These are phyloP conservation scores for Ciona savignyi DNA, from an alignment of 23 tunicate genomes.

Conservation along the genomic window DNA sequence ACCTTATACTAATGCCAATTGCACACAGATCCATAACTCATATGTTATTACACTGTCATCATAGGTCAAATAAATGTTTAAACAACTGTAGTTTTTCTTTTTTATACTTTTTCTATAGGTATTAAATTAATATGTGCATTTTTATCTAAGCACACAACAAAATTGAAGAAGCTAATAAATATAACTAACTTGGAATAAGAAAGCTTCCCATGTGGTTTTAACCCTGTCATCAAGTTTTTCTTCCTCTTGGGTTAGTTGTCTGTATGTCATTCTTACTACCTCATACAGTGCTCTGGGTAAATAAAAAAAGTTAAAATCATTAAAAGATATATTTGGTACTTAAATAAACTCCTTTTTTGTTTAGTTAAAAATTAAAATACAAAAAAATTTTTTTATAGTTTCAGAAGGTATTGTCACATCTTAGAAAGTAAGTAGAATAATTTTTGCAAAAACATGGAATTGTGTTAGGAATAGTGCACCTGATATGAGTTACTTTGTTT, in stretches of 20 bases:
- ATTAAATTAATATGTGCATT: too few species aligned
- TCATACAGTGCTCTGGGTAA: constrained; percentile 60
- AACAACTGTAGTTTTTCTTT: too few species aligned
- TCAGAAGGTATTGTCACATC: neutral
- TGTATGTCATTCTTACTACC: constrained; percentile 55
- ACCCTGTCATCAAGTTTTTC: constrained; percentile 70
- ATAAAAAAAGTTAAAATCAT: neutral
- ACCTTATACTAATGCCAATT: too few species aligned
- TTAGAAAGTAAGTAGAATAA: neutral
- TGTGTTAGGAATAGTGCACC: constrained; percentile 11
- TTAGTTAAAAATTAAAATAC: neutral
- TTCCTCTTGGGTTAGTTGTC: constrained; percentile 78
- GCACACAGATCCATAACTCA: too few species aligned
- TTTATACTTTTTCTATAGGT: too few species aligned
- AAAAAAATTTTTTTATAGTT: neutral
- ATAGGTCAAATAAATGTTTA: too few species aligned
- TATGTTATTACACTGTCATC: too few species aligned
- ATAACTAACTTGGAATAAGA: constrained; percentile 61
- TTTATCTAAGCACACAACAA: too few species aligned
- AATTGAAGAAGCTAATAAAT: too few species aligned
- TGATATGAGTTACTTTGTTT: constrained; percentile 48
- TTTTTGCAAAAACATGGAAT: neutral
- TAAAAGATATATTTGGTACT: too few species aligned
- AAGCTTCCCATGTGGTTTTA: constrained; percentile 84
- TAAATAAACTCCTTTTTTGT: too few species aligned